Evolutionary conservation across 1,140 invertebrate species (phyloP).

Genomic region (Diorhabda carinulata): DNA sequence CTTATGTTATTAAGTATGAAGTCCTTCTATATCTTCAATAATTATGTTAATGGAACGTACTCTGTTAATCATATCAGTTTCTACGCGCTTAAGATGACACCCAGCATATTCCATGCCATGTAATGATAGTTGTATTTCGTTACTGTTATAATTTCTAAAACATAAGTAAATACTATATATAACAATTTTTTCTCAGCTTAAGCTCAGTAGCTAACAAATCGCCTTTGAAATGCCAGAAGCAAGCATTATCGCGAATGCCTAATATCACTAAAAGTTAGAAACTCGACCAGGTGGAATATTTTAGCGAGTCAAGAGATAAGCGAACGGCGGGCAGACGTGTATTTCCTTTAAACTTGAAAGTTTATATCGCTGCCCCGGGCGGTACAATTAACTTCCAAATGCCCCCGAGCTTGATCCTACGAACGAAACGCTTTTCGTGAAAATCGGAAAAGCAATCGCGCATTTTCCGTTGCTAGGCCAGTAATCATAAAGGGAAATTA

Average conservation of each 20-base stretch:
- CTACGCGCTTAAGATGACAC: too few relatives aligned
- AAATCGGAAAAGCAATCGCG: neutral
- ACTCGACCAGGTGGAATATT: conserved; percentile 1
- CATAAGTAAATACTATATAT: too few relatives aligned
- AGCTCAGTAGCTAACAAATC: too few relatives aligned
- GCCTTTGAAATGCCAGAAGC: too few relatives aligned
- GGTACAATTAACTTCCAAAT: neutral
- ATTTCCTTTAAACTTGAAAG: conserved; percentile 1
- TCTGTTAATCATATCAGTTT: too few relatives aligned
- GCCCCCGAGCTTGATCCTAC: neutral
- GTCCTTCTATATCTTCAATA: too few relatives aligned
- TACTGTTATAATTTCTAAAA: too few relatives aligned
- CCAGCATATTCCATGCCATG: too few relatives aligned
- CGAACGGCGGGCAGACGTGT: conserved; percentile 1
- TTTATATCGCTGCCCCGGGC: neutral
- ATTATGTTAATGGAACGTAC: too few relatives aligned
- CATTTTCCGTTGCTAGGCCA: conserved; percentile 1
- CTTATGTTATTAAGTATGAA: too few relatives aligned
- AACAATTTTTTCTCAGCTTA: too few relatives aligned
- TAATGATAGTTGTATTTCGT: too few relatives aligned
- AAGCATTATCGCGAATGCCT: neutral
- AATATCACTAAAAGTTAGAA: neutral
- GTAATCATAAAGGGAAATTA: neutral
- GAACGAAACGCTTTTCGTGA: conserved; percentile 1
- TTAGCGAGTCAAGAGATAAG: neutral